Percentiles rank a stretch among this genome's conserved stretches.
Evolutionary conservation across 2,888 invertebrate genomes (phyloP).

Genomic region (Calameuta filiformis): DNA sequence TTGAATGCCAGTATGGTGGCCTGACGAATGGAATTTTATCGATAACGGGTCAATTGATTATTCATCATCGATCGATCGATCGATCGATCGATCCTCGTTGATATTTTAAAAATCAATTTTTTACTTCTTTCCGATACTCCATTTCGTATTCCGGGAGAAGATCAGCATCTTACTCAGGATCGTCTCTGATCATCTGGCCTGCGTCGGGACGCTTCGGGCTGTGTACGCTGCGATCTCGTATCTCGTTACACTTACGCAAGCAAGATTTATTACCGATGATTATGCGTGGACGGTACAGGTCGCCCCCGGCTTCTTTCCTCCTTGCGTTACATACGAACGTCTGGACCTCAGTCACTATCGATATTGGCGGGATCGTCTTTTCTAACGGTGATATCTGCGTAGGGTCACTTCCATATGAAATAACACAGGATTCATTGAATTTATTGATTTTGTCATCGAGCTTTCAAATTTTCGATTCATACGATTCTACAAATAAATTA

Average conservation of each 20-base stretch:
- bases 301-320: not conserved
- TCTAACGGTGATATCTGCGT: not conserved
- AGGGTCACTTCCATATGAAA: not conserved
- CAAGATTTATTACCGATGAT: constrained; percentile 64
- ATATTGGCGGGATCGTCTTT: not conserved
- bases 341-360: not conserved
- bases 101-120: not conserved
- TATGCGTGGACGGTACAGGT: constrained; percentile 52
- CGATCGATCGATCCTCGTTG: no score
- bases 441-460: not conserved
- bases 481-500: no score
- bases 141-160: no score
- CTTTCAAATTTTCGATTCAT: no score
- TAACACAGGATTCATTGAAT: not conserved
- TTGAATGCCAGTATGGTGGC: not conserved
- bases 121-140: no score
- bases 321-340: not conserved
- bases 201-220: constrained; percentile 43
- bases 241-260: constrained; percentile 67
- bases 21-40: not conserved
- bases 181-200: not conserved
- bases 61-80: not conserved
- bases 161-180: no score
- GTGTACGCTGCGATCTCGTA: constrained; percentile 65
- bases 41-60: not conserved